Evolutionary conservation across 2,113 vertebrate species (phyloP).

Genomic region (Papio anubis): DNA sequence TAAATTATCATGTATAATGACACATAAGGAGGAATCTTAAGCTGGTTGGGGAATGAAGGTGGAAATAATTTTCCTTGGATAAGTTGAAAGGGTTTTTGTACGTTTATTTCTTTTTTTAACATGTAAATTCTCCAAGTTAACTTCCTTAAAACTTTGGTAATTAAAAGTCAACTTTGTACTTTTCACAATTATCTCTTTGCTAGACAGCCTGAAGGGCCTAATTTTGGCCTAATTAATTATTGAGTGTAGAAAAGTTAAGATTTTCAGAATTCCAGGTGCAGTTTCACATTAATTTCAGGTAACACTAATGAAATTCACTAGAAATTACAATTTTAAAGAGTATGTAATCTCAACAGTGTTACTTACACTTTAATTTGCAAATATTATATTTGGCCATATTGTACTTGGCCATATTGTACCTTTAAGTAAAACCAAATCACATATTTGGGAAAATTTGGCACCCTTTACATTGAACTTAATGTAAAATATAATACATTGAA

Average conservation of each 20-base stretch:
- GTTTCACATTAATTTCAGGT: neutral
- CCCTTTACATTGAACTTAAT: conserved; percentile 4
- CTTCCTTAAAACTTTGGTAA: conserved; percentile 27
- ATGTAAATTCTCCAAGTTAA: conserved; percentile 43
- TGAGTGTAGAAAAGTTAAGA: neutral
- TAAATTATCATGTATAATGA: neutral
- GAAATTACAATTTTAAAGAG: neutral
- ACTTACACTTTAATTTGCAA: neutral
- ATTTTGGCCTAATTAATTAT: neutral
- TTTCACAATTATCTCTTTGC: neutral
- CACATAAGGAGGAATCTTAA: neutral
- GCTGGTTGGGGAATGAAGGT: neutral
- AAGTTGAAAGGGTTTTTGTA: conserved; percentile 25
- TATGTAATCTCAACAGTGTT: neutral
- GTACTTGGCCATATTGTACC: neutral
- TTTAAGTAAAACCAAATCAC: conserved; percentile 17
- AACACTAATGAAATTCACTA: neutral
- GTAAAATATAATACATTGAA: neutral
- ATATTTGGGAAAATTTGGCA: neutral
- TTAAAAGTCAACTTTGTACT: conserved; percentile 21
- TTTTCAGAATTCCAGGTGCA: conserved; percentile 6
- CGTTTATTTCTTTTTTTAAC: neutral
- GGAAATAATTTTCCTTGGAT: neutral
- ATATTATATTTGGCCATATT: neutral
- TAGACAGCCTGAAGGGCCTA: conserved; percentile 37